These are phyloP conservation scores for Agrochola circellaris DNA, from an alignment of 2,888 invertebrate species.

Conservation along the genomic window DNA sequence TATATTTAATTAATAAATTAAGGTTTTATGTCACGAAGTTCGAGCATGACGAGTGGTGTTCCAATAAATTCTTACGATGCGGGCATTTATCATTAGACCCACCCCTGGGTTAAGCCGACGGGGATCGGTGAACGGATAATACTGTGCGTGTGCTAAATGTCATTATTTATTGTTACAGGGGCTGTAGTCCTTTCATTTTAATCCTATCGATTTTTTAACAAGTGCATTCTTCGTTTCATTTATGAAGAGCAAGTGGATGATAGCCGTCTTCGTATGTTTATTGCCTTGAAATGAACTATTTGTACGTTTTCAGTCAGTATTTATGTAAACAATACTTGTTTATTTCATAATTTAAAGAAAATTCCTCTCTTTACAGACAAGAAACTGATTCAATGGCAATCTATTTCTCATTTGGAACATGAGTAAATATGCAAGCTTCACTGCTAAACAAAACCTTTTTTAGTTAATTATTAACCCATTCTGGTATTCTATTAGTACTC, in stretches of 20 bases:
- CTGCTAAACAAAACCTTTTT: background rate
- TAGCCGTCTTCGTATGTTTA: background rate
- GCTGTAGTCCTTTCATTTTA: constrained; percentile 29
- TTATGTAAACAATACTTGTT: background rate
- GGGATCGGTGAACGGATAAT: constrained; percentile 69
- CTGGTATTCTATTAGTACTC: constrained; percentile 3
- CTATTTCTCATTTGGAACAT: background rate
- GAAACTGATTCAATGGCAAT: background rate
- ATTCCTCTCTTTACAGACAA: background rate
- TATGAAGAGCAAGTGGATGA: background rate
- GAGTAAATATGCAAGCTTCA: background rate
- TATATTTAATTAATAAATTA: constrained; percentile 13
- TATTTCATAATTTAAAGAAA: background rate
- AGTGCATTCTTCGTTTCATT: constrained; percentile 2
- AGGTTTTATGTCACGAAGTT: constrained; percentile 51
- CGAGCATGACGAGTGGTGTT: constrained; percentile 38
- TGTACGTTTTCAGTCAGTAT: constrained; percentile 1
- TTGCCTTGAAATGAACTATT: background rate
- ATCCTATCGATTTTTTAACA: constrained; percentile 38
- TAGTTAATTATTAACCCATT: background rate
- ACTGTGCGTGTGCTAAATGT: constrained; percentile 71
- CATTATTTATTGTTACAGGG: constrained; percentile 66
- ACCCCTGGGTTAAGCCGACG: constrained; percentile 68
- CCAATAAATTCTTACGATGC: constrained; percentile 69
- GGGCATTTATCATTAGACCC: constrained; percentile 71